Percentiles rank a stretch among this genome's conserved stretches.
phyloP scores from a whole-genome alignment of 1,140 invertebrate species.

The Hyphantria cunea region DNA sequence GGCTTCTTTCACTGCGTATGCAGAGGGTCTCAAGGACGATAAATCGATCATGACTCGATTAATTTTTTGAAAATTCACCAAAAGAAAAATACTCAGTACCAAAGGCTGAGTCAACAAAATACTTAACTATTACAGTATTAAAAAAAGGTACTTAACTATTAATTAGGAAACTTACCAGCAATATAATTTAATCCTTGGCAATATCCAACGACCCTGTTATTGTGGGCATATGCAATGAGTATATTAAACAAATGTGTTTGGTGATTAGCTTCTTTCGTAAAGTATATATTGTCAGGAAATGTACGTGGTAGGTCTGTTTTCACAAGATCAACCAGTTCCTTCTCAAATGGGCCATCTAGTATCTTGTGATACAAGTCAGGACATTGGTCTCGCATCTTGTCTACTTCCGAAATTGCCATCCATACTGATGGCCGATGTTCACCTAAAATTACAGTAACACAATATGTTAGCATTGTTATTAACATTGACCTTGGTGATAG shows the following conservation, averaged over 20 bases:
- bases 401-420: constrained; percentile 92
- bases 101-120: no score
- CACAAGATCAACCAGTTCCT: constrained; percentile 89
- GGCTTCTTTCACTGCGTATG: no score
- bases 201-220: constrained; percentile 93
- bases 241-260: constrained; percentile 92
- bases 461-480: constrained; percentile 6
- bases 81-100: no score
- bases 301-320: constrained; percentile 93
- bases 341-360: constrained; percentile 85
- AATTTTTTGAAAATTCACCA: no score
- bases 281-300: constrained; percentile 97
- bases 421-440: constrained; percentile 87
- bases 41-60: no score
- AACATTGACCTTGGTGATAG: neutral
- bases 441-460: no score
- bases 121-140: no score
- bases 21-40: no score
- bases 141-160: no score
- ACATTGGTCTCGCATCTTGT: constrained; percentile 85
- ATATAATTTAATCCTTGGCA: constrained; percentile 98
- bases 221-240: constrained; percentile 93
- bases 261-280: constrained; percentile 87
- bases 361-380: constrained; percentile 88
- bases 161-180: constrained; percentile 79